A percentile compares a stretch with the other conserved stretches of the same genome.
phyloP scores from a whole-genome alignment of 2,888 invertebrate species.

The Ischnura elegans region DNA sequence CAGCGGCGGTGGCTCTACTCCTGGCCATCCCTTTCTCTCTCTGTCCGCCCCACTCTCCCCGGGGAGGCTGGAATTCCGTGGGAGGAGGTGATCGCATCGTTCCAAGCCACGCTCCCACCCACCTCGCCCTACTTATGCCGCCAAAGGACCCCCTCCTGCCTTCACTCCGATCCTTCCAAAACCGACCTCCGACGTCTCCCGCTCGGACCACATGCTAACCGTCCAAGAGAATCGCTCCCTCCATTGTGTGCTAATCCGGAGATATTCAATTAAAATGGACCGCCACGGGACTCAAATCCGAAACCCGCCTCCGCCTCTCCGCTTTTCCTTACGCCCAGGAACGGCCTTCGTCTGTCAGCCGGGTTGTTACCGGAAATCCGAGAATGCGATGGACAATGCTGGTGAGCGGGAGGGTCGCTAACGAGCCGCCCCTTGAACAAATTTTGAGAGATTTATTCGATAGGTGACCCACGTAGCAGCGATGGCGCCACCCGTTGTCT shows the following conservation, averaged over 20 bases:
- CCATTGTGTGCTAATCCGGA: conserved; percentile 67
- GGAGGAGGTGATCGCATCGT: background rate
- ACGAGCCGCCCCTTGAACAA: conserved; percentile 21
- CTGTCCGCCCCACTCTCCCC: background rate
- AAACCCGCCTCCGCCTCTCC: background rate
- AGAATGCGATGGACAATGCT: conserved; percentile 27
- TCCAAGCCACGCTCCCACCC: background rate
- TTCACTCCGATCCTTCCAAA: background rate
- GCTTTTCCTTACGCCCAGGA: background rate
- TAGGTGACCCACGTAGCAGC: background rate
- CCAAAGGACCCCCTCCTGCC: background rate
- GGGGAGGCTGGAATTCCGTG: background rate
- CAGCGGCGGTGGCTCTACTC: too few relatives aligned
- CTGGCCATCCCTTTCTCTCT: too few relatives aligned
- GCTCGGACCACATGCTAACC: background rate
- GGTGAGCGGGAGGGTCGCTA: background rate
- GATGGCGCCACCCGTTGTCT: background rate
- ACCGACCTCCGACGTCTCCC: background rate
- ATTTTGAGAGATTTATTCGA: conserved; percentile 39
- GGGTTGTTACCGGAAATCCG: background rate
- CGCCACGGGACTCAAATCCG: background rate
- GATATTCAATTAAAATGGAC: conserved; percentile 64
- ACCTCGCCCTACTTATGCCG: conserved; percentile 1
- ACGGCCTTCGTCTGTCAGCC: background rate
- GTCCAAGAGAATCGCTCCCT: conserved; percentile 1